A percentile compares a stretch with the other conserved stretches of the same genome.
These are phyloP conservation scores for Halcyon leucocephala DNA, from an alignment of 2,797 vertebrate species.

Conservation along the genomic window DNA sequence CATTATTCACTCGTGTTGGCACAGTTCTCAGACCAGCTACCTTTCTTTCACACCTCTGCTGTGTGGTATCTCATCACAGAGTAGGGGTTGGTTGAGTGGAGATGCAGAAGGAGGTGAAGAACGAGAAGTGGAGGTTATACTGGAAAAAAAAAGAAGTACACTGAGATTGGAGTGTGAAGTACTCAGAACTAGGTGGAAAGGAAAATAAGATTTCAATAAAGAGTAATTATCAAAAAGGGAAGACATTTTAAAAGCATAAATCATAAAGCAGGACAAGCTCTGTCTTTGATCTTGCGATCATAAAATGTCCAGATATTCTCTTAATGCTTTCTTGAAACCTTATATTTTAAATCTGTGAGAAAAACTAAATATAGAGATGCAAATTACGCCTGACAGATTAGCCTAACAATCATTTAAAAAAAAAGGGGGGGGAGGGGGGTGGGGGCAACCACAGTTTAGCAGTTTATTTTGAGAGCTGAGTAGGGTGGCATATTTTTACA, in stretches of 20 bases:
- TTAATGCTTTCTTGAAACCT: neutral
- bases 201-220: neutral
- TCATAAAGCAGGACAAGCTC: neutral
- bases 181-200: neutral
- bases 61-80: rapidly evolving
- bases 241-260: neutral
- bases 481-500: constrained; percentile 39
- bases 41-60: neutral
- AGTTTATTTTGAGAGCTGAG: constrained; percentile 44
- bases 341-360: constrained; percentile 7
- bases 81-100: neutral
- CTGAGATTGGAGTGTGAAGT: neutral
- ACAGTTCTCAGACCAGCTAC: neutral
- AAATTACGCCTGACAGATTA: constrained; percentile 41
- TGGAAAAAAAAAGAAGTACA: neutral
- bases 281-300: neutral
- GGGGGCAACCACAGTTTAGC: neutral
- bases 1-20: neutral
- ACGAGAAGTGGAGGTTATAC: rapidly evolving
- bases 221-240: neutral
- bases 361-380: constrained; percentile 41
- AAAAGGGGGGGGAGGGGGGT: neutral
- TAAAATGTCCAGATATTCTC: neutral
- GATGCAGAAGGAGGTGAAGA: neutral
- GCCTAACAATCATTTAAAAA: neutral